A percentile compares a stretch with the other conserved stretches of the same genome.
phyloP scores from a whole-genome alignment of 1,140 invertebrate genomes.

The Panonychus citri region DNA sequence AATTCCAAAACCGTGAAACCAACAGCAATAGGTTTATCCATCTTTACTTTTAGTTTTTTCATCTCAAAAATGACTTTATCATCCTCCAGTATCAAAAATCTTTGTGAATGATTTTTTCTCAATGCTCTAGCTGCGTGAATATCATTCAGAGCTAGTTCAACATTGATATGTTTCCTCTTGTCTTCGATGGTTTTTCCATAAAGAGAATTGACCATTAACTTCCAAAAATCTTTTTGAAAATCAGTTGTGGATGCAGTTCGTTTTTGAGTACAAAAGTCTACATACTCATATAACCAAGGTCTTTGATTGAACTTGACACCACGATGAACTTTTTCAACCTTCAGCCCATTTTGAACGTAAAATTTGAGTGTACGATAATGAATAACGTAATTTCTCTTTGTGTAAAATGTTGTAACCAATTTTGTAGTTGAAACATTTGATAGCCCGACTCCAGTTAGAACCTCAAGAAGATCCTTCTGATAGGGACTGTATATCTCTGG shows the following conservation, averaged over 20 bases:
- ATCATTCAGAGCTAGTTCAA: slow-evolving; percentile 20
- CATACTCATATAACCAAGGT: slow-evolving; percentile 24
- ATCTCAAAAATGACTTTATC: slow-evolving; percentile 10
- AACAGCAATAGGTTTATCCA: slow-evolving; percentile 18
- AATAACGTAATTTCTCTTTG: too few relatives aligned
- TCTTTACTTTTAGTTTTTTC: slow-evolving; percentile 11
- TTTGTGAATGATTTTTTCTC: slow-evolving; percentile 22
- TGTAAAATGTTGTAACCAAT: too few relatives aligned
- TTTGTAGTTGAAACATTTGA: too few relatives aligned
- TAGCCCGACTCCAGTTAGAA: too few relatives aligned
- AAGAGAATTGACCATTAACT: slow-evolving; percentile 25
- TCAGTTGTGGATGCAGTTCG: slow-evolving; percentile 15
- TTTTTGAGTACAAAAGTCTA: slow-evolving; percentile 23
- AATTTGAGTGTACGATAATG: slow-evolving; percentile 17
- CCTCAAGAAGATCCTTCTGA: too few relatives aligned
- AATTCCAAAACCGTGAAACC: slow-evolving; percentile 16
- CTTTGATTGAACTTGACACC: slow-evolving; percentile 27
- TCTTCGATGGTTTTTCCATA: slow-evolving; percentile 30
- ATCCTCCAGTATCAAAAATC: background rate
- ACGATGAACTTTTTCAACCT: slow-evolving; percentile 26
- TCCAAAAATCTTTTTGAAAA: slow-evolving; percentile 19
- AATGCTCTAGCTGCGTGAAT: slow-evolving; percentile 19
- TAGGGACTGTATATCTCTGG: too few relatives aligned
- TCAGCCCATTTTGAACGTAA: slow-evolving; percentile 24
- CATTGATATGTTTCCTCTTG: slow-evolving; percentile 23